Conservation (phyloP, 2,113 vertebrate genomes). For the Oreochromis tanganicae region DNA sequence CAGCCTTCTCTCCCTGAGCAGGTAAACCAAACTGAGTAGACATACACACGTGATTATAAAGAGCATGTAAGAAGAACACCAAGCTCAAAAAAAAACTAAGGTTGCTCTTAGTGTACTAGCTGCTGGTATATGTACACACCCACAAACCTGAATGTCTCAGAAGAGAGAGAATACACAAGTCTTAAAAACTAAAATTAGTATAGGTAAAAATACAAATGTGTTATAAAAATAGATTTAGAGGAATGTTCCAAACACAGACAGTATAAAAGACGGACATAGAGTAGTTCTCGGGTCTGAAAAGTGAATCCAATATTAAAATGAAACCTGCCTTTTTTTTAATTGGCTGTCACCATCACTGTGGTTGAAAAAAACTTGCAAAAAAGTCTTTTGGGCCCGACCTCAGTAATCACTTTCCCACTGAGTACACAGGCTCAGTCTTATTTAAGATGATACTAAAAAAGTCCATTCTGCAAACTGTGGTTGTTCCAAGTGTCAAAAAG, state of each 20-base stretch:
- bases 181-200: not conserved
- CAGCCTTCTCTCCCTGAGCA: not conserved
- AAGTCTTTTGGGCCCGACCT: not conserved
- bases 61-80: not conserved
- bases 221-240: not conserved
- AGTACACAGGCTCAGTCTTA: not conserved
- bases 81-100: not conserved
- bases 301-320: not conserved
- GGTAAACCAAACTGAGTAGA: slow-evolving; percentile 7
- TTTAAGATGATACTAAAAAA: not conserved
- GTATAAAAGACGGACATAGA: not conserved
- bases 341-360: not conserved
- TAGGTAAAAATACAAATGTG: not conserved
- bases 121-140: not conserved
- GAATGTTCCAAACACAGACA: not conserved
- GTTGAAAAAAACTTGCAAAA: not conserved
- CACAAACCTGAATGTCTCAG: not conserved
- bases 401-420: not conserved
- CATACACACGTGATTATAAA: not conserved
- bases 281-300: not conserved
- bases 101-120: not conserved
- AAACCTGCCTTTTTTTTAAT: not conserved
- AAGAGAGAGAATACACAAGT: not conserved
- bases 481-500: not conserved
- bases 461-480: not conserved